phyloP scores from a whole-genome alignment of 1,140 invertebrate species.

The Metaphire vulgaris region DNA sequence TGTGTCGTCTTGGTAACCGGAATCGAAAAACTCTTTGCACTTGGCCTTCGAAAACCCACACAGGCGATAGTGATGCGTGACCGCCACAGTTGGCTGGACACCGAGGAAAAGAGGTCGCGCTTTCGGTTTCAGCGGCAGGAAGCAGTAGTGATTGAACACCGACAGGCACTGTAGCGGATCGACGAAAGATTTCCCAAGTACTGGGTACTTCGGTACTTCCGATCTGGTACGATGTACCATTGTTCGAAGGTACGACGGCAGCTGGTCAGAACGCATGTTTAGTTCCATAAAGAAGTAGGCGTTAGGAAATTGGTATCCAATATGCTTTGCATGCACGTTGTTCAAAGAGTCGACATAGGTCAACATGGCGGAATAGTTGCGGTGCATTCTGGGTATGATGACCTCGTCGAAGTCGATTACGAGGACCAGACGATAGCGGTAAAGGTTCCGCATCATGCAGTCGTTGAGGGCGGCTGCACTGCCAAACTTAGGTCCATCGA shows the following conservation, averaged over 20 bases:
- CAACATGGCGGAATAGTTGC: constrained; percentile 1
- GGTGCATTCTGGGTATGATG: constrained; percentile 30
- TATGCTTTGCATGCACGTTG: not conserved
- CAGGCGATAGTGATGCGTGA: constrained; percentile 11
- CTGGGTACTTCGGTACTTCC: not conserved
- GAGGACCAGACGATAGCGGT: constrained; percentile 26
- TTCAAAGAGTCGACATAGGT: not conserved
- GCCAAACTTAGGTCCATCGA: not conserved
- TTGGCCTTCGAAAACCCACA: constrained; percentile 5
- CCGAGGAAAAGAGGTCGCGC: not conserved
- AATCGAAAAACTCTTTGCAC: not conserved
- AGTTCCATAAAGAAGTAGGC: constrained; percentile 12
- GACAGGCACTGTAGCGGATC: constrained; percentile 13
- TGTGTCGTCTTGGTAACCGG: not conserved
- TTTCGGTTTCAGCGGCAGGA: not conserved
- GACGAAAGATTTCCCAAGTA: constrained; percentile 11
- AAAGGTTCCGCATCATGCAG: constrained; percentile 33
- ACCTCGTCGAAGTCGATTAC: constrained; percentile 33
- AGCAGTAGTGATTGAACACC: constrained; percentile 13
- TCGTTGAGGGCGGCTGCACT: constrained; percentile 52
- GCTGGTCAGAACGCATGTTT: not conserved
- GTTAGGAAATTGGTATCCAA: constrained; percentile 1
- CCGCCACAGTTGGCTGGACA: not conserved
- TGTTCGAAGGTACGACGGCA: not conserved
- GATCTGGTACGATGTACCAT: not conserved